These are phyloP conservation scores for Heliangelus exortis DNA, from an alignment of 2,797 vertebrate genomes.

Conservation along the genomic window DNA sequence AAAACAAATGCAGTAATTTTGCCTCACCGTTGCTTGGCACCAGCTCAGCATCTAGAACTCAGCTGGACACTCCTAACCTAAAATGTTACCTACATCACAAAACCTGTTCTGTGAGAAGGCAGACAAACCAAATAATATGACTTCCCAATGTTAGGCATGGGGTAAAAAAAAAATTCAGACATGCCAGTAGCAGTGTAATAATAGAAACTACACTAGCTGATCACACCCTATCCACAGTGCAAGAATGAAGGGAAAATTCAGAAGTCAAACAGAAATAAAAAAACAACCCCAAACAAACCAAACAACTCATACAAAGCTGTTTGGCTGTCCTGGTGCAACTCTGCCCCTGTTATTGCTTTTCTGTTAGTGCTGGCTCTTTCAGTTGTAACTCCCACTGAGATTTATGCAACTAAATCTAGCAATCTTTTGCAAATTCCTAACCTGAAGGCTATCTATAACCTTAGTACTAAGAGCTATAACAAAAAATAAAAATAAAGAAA, in stretches of 20 bases:
- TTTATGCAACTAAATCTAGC: not conserved
- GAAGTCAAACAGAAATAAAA: not conserved
- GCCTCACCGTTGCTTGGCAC: not conserved
- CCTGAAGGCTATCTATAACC: not conserved
- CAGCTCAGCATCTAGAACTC: not conserved
- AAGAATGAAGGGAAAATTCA: not conserved
- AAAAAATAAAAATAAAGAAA: not conserved
- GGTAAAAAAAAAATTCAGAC: not conserved
- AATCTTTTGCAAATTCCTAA: not conserved
- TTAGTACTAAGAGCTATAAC: not conserved
- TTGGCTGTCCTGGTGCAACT: not conserved
- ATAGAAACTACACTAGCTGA: not conserved
- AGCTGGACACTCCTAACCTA: not conserved
- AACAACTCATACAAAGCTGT: not conserved
- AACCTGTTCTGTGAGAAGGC: not conserved
- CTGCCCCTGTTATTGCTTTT: not conserved
- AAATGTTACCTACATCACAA: not conserved
- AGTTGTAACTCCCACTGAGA: not conserved
- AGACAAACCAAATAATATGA: not conserved
- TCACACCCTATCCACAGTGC: not conserved
- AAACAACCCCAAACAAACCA: not conserved
- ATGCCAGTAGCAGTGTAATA: not conserved
- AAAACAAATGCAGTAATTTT: not conserved
- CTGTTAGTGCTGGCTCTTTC: not conserved
- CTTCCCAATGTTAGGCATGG: not conserved